These are phyloP conservation scores for Fragum sueziense DNA, from an alignment of 2,888 invertebrate genomes.

Conservation along the genomic window DNA sequence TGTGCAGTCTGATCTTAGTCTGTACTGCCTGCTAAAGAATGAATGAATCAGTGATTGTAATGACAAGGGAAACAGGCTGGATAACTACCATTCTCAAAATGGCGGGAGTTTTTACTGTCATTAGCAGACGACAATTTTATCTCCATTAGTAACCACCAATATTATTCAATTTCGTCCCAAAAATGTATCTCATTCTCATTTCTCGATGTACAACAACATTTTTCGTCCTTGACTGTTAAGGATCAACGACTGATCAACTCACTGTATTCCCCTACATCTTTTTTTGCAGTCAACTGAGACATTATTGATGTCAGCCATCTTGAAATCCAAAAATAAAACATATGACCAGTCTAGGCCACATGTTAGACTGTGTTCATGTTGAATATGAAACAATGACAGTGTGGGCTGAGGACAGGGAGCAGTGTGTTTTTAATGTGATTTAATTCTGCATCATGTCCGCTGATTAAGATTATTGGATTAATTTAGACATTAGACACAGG, in stretches of 20 bases:
- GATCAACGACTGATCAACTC: not conserved
- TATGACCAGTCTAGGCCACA: conserved; percentile 54
- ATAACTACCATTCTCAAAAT: conserved; percentile 38
- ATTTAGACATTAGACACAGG: not conserved
- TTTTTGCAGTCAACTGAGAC: conserved; percentile 13
- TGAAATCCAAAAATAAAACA: conserved; percentile 50
- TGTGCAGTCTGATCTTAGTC: no score
- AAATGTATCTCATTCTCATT: no score
- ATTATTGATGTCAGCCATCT: conserved; percentile 49
- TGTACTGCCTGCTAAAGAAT: no score
- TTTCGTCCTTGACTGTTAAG: not conserved
- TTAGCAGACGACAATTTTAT: conserved; percentile 43
- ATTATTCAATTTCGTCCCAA: no score
- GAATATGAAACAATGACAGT: conserved; percentile 23
- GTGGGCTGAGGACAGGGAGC: not conserved
- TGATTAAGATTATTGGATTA: conserved; percentile 20
- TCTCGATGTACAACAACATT: no score
- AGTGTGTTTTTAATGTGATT: conserved; percentile 5
- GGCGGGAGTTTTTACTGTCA: conserved; percentile 22
- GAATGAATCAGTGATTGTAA: no score
- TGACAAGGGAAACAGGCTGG: no score
- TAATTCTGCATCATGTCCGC: conserved; percentile 9
- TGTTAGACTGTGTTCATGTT: conserved; percentile 47
- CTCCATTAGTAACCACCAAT: no score
- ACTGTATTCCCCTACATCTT: conserved; percentile 1